Conservation (phyloP, 2,113 vertebrate genomes). For the Gobius niger region DNA sequence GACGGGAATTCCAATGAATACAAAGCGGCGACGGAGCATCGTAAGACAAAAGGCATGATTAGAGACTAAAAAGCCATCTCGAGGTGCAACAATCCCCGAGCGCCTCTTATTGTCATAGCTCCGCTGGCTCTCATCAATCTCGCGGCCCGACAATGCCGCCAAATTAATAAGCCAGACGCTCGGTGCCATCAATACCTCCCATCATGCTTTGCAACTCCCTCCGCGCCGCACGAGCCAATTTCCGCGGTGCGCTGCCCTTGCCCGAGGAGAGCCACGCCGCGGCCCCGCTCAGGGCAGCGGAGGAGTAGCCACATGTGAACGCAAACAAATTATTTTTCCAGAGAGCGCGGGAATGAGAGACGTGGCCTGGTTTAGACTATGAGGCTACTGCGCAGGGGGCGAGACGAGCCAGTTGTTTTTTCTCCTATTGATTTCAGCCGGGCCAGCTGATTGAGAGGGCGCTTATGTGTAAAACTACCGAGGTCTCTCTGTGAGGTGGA, state of each 20-base stretch:
- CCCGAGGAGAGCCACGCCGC: constrained; percentile 49
- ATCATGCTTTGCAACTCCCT: constrained; percentile 63
- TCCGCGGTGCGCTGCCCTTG: constrained; percentile 54
- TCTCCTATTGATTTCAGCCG: constrained; percentile 42
- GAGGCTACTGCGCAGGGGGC: constrained; percentile 12
- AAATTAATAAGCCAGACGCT: constrained; percentile 65
- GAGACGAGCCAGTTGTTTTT: constrained; percentile 38
- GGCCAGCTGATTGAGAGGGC: constrained; percentile 29
- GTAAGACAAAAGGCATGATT: constrained; percentile 11
- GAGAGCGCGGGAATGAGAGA: constrained; percentile 36
- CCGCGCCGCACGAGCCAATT: constrained; percentile 59
- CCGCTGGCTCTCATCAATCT: constrained; percentile 72
- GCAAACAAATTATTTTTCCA: constrained; percentile 70
- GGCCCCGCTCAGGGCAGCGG: constrained; percentile 57
- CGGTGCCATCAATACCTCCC: constrained; percentile 66
- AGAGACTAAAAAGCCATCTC: constrained; percentile 28
- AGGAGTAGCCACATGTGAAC: constrained; percentile 57
- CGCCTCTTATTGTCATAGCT: constrained; percentile 57
- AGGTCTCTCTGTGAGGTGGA: not conserved
- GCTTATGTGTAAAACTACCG: constrained; percentile 27
- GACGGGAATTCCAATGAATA: constrained; percentile 16
- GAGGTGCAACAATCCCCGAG: constrained; percentile 34
- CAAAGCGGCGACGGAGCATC: constrained; percentile 6
- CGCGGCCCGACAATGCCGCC: constrained; percentile 36
- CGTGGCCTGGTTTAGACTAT: constrained; percentile 17